Conservation (phyloP, 2,888 invertebrate species). For the Microctonus hyperodae region DNA sequence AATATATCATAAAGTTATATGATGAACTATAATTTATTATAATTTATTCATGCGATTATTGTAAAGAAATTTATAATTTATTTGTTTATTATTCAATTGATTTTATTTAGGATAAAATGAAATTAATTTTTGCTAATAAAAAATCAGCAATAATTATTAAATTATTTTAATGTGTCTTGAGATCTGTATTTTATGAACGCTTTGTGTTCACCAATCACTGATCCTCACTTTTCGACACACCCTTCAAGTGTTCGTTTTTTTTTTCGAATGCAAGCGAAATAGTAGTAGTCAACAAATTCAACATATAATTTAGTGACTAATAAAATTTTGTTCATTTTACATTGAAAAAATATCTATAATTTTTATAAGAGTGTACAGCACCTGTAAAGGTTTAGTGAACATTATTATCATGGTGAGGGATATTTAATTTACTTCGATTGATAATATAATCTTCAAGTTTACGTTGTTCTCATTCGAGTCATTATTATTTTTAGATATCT, state of each 20-base stretch:
- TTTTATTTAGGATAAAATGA: background rate
- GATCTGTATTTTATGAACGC: conserved; percentile 41
- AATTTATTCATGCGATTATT: background rate
- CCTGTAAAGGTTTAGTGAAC: conserved; percentile 29
- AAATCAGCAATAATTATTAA: too few relatives aligned
- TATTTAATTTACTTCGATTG: conserved; percentile 25
- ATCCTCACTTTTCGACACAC: conserved; percentile 57
- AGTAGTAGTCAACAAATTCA: conserved; percentile 45
- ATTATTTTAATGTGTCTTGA: conserved; percentile 14
- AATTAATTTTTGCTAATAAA: too few relatives aligned
- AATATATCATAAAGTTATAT: background rate
- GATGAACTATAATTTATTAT: background rate
- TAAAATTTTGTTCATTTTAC: conserved; percentile 22
- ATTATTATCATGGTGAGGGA: conserved; percentile 49
- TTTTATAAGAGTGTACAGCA: conserved; percentile 27
- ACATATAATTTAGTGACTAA: conserved; percentile 33
- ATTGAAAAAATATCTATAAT: conserved; percentile 30
- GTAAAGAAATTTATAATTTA: background rate
- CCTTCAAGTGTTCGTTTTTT: conserved; percentile 60
- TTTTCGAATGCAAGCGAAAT: conserved; percentile 49
- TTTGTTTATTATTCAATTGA: background rate
- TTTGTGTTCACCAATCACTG: conserved; percentile 46
- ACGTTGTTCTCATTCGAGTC: background rate
- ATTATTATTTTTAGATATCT: conserved; percentile 6
- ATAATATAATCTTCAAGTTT: conserved; percentile 9